Evolutionary conservation across 2,888 invertebrate genomes (phyloP).

Genomic region (Cistogaster globosa): DNA sequence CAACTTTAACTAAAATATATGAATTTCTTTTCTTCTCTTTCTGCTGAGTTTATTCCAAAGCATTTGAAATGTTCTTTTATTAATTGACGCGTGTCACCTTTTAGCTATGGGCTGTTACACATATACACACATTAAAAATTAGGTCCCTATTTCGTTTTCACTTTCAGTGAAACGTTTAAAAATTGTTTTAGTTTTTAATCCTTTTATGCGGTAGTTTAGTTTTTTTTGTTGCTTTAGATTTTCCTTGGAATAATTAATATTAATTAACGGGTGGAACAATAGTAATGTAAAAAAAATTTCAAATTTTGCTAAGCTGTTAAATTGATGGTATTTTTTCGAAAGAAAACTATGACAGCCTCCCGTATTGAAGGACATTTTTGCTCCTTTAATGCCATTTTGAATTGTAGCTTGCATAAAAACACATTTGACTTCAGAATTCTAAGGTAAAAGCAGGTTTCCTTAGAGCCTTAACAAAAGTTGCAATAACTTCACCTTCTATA

Average conservation of each 20-base stretch:
- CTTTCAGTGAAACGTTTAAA: conserved; percentile 7
- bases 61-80: conserved; percentile 44
- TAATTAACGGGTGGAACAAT: too few species aligned
- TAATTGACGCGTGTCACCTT: conserved; percentile 67
- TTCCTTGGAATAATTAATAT: neutral
- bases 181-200: conserved; percentile 14
- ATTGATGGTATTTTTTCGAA: too few species aligned
- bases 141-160: conserved; percentile 16
- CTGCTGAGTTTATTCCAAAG: neutral
- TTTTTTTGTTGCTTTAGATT: conserved; percentile 3
- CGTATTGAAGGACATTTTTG: too few species aligned
- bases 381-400: too few species aligned
- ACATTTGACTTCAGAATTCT: too few species aligned
- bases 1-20: neutral
- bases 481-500: too few species aligned
- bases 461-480: too few species aligned
- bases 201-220: conserved; percentile 15
- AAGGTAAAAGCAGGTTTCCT: too few species aligned
- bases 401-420: too few species aligned
- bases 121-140: neutral
- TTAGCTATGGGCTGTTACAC: conserved; percentile 36
- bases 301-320: too few species aligned
- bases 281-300: too few species aligned
- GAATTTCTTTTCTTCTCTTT: neutral
- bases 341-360: too few species aligned